Base-by-base conservation (phyloP, 1,140 invertebrate genomes). In the Pogonomyrmex barbatus region DNA sequence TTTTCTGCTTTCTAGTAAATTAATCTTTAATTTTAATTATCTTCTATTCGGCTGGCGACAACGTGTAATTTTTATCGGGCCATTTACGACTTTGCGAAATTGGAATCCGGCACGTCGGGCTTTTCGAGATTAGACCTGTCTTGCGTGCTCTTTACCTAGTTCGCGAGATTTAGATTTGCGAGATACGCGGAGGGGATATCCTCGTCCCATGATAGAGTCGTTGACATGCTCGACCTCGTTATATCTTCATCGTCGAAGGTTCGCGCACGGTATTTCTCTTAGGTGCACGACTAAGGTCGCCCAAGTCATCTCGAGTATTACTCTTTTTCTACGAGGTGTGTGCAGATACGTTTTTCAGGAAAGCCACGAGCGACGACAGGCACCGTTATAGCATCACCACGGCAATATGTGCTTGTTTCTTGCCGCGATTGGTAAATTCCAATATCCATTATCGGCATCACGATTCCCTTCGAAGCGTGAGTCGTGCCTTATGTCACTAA, bases 171-270 rank as follows among this genome's bases (percentile, higher is more conserved):
- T 68, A 68, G 68, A 45, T 6, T 73, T 50, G 62, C 70, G 56
- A 88, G 63, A 33, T 56, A 71, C 39, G 39, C 42, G 39, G 70
- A 82, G 56, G 45, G 88, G 75, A 78, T 65, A 78, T 65, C 39
- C 87, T 87, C 36, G 62, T 45, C 62, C 71, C 85, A 52, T 82
- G 71, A 86, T 65, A 86, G 68, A 87, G 70, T 77, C 75, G 84
- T 91, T 87, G 91, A 92, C 89, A 90, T 79, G 76, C 60, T 88
- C 89, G 87, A 88, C 90, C 90, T 91, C 85, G 87, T 91, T 91
- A 87, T 73, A 82, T 47, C 79, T 73, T 60, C 42, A 56, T 60
- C 42, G 52, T 50, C 65, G 50, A 82, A 56, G 65, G 65, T 58
- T 52, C 39, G 52, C 65, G 39, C 8, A 82, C 54, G 67, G 52